Percentiles rank a stretch among this genome's conserved stretches.
These are phyloP conservation scores for Agrochola circellaris DNA, from an alignment of 2,888 invertebrate genomes.

Conservation along the genomic window DNA sequence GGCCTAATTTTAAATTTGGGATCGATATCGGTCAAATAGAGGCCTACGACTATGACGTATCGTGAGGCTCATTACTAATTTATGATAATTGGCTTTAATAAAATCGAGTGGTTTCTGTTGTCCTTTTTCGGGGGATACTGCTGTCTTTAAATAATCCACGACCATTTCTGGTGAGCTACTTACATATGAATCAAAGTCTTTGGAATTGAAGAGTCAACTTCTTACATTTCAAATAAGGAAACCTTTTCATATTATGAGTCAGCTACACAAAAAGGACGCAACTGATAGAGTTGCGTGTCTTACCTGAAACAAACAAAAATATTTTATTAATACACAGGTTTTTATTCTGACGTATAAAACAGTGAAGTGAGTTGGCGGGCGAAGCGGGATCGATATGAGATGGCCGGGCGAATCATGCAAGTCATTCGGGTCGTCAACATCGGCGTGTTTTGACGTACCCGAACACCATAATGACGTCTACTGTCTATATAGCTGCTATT, in stretches of 20 bases:
- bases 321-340: conserved; percentile 63
- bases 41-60: conserved; percentile 70
- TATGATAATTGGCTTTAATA: conserved; percentile 76
- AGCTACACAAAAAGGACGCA: conserved; percentile 23
- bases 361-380: conserved; percentile 69
- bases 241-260: conserved; percentile 33
- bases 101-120: conserved; percentile 68
- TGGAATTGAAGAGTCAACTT: conserved; percentile 16
- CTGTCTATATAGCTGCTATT: conserved; percentile 67
- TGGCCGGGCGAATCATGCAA: conserved; percentile 80
- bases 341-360: conserved; percentile 55
- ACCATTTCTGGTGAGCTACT: neutral
- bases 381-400: conserved; percentile 79
- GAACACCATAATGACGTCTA: conserved; percentile 76
- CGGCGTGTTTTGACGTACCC: conserved; percentile 82
- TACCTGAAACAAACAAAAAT: conserved; percentile 79
- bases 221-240: conserved; percentile 8
- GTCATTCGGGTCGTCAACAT: conserved; percentile 87
- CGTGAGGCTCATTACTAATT: conserved; percentile 75
- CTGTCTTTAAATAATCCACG: conserved; percentile 18
- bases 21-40: conserved; percentile 71
- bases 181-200: neutral
- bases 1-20: conserved; percentile 69
- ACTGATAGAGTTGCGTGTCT: conserved; percentile 66
- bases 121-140: conserved; percentile 38